phyloP scores from a whole-genome alignment of 2,888 invertebrate genomes.

The Drosophila demipolita region DNA sequence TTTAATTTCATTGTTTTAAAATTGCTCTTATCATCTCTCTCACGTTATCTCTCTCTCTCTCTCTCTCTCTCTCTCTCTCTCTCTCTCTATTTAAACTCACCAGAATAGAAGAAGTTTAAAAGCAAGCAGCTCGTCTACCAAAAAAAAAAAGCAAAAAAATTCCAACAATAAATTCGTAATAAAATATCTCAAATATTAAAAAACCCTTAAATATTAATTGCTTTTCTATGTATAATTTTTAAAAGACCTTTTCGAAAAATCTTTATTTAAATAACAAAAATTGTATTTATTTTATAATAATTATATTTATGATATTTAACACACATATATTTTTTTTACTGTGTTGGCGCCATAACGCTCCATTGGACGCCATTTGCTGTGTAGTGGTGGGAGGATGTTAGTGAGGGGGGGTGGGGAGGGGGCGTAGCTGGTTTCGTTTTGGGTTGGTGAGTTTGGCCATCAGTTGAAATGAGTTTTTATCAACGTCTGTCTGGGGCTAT shows the following conservation, averaged over 20 bases:
- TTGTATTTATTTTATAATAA: no score
- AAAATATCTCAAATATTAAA: not conserved
- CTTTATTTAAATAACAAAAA: no score
- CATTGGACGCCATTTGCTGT: slow-evolving; percentile 60
- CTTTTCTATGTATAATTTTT: not conserved
- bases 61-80: no score
- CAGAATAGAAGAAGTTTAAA: no score
- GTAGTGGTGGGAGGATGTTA: slow-evolving; percentile 3
- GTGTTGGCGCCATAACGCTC: slow-evolving; percentile 51
- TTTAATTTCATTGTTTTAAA: not conserved
- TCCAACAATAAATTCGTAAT: not conserved
- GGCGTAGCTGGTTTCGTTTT: slow-evolving; percentile 1
- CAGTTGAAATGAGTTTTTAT: slow-evolving; percentile 78
- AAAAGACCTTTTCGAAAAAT: not conserved
- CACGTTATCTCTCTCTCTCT: no score
- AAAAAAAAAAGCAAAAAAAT: no score
- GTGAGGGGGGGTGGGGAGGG: not conserved
- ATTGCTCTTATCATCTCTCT: not conserved
- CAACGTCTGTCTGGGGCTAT: slow-evolving; percentile 73
- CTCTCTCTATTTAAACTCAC: no score
- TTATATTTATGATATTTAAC: no score
- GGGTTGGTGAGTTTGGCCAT: slow-evolving; percentile 50
- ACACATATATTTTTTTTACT: not conserved
- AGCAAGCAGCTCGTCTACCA: no score
- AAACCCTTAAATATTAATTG: not conserved